phyloP scores from a whole-genome alignment of 2,888 invertebrate genomes.

The Tetanocera ferruginea region DNA sequence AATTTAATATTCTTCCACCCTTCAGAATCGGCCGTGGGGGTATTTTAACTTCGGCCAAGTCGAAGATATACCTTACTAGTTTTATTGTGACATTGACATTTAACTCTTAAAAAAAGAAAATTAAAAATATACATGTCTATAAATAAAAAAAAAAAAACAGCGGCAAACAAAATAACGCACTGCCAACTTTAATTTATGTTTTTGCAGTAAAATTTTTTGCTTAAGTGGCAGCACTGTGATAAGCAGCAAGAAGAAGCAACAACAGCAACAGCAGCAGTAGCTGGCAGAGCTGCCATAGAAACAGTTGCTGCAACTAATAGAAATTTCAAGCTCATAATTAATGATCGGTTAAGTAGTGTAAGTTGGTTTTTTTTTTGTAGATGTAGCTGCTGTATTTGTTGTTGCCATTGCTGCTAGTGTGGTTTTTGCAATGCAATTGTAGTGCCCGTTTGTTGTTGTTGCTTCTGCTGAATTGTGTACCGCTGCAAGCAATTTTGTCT shows the following conservation, averaged over 20 bases:
- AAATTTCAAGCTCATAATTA: conserved; percentile 54
- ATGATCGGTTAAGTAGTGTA: conserved; percentile 43
- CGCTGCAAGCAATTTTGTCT: conserved; percentile 20
- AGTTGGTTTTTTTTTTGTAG: conserved; percentile 12
- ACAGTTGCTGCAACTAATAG: conserved; percentile 49
- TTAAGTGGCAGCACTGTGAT: neutral
- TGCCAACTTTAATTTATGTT: conserved; percentile 10
- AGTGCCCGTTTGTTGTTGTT: neutral
- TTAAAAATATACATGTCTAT: too few species aligned
- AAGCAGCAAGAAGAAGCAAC: neutral
- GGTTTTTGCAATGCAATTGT: neutral
- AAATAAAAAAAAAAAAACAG: neutral
- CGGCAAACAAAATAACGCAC: conserved; percentile 10
- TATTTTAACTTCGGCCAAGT: too few species aligned
- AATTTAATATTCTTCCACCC: too few species aligned
- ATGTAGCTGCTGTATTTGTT: neutral
- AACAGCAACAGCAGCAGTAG: conserved; percentile 35
- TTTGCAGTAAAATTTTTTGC: neutral
- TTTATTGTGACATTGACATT: conserved; percentile 18
- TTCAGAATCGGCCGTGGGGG: too few species aligned
- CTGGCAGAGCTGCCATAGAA: neutral
- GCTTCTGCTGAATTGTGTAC: conserved; percentile 16
- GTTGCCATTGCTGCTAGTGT: neutral
- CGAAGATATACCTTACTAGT: neutral
- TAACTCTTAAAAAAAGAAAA: neutral